A percentile compares a stretch with the other conserved stretches of the same genome.
Conservation (phyloP, 2,797 vertebrate genomes). For the Emys orbicularis region DNA sequence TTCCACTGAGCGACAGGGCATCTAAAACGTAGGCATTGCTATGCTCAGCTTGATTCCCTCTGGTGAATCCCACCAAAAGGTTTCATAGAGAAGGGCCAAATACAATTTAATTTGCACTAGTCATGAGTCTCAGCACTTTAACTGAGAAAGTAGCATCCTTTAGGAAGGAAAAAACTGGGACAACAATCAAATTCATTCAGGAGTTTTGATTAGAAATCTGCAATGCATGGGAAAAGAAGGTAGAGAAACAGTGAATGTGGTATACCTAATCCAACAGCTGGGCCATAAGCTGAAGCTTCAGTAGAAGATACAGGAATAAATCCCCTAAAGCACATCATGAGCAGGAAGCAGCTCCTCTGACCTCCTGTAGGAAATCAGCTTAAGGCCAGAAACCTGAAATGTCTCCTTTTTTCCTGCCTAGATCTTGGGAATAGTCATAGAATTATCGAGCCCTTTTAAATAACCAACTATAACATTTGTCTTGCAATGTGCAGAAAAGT, state of each 20-base stretch:
- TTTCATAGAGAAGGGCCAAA: background rate
- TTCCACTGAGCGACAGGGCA: too few relatives aligned
- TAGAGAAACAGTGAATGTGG: background rate
- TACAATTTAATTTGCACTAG: background rate
- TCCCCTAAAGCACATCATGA: fast-evolving
- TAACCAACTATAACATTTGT: background rate
- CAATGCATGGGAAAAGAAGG: background rate
- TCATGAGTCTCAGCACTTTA: background rate
- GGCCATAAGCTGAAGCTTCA: background rate
- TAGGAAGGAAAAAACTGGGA: background rate
- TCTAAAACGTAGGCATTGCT: too few relatives aligned
- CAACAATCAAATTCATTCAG: background rate
- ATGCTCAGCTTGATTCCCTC: too few relatives aligned
- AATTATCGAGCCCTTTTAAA: background rate
- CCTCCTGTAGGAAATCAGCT: background rate
- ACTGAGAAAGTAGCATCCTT: background rate
- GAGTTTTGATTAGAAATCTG: background rate
- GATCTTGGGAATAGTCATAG: background rate
- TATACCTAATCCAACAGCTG: background rate
- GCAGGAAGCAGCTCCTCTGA: background rate
- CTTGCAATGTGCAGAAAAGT: background rate
- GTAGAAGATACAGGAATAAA: fast-evolving
- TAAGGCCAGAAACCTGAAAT: background rate
- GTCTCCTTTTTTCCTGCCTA: background rate
- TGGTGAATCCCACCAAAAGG: too few relatives aligned